A percentile compares a stretch with the other conserved stretches of the same genome.
Evolutionary conservation across 2,888 invertebrate genomes (phyloP).

Genomic region (Epinotia nisella): DNA sequence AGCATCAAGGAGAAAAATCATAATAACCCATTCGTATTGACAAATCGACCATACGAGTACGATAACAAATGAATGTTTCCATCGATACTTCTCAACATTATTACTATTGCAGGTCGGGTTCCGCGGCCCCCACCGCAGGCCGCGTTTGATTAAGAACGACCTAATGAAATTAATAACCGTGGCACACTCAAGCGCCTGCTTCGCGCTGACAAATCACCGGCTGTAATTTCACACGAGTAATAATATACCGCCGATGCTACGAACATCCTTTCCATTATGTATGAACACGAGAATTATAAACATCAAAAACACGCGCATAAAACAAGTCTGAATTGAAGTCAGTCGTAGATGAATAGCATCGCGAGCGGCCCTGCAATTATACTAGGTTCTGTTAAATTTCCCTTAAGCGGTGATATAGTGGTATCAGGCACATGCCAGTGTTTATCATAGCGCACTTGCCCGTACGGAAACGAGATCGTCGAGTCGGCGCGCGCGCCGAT

Average conservation of each 20-base stretch:
- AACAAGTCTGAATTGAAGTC: conserved; percentile 22
- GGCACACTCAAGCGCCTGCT: conserved; percentile 71
- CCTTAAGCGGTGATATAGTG: conserved; percentile 63
- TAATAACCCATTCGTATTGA: conserved; percentile 40
- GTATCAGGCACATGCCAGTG: conserved; percentile 56
- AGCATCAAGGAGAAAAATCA: neutral
- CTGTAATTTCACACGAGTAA: conserved; percentile 82
- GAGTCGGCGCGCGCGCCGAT: conserved; percentile 72
- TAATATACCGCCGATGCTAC: conserved; percentile 61
- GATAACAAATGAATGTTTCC: conserved; percentile 48
- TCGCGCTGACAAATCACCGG: conserved; percentile 79
- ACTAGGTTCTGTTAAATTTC: conserved; percentile 58
- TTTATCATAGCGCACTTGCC: conserved; percentile 59
- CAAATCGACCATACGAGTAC: conserved; percentile 46
- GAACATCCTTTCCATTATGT: conserved; percentile 53
- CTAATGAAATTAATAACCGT: conserved; percentile 83
- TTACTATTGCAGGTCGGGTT: conserved; percentile 56
- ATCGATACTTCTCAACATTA: conserved; percentile 62
- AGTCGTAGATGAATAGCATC: conserved; percentile 42
- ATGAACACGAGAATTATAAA: conserved; percentile 41
- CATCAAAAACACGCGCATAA: conserved; percentile 34
- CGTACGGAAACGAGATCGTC: conserved; percentile 80
- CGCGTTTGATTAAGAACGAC: conserved; percentile 77
- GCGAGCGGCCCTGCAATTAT: conserved; percentile 57
- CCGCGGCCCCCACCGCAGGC: conserved; percentile 56